Evolutionary conservation across 2,797 vertebrate species (phyloP), one percentile per base, ranked within the genome.

Genomic region (Poeciliopsis paucimaculata): DNA sequence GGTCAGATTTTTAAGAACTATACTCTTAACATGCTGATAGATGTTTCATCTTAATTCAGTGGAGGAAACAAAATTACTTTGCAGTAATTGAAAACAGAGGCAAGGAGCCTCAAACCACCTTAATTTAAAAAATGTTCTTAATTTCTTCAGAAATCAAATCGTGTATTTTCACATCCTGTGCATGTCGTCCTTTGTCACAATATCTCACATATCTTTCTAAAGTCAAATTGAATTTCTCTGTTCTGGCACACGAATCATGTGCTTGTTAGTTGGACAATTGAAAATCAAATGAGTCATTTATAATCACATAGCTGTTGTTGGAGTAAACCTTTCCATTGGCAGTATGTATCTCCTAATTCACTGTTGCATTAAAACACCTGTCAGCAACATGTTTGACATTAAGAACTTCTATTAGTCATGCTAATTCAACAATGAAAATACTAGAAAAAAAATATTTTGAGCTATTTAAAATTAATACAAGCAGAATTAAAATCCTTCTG

Each of bases 61-160:
- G 41, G 12, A 70, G 68, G 41, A 70, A 43, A n/a, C 41, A n/a
- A 70, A 43, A 43, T 45, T 45, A 43, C 11, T 70, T 45, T 45
- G n/a, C 12, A 70, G 39, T 70, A 70, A 70, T 70, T 70, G 39
- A 70, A 43, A 70, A 28, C 41, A 70, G 39, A 70, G 41, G 15
- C 11, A 43, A 15, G 39, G 39, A 43, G 23, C 39, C 12, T 70
- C 68, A 53, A 47, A 16, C 26, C 16, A 18, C n/a, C 8, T 18
- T 15, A 41, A 28, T n/a, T 68, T 31, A 51, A 77, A 66, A 66
- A 55, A 70, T 10, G 53, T 41, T 49, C 46, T 12, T 41, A 39
- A 39, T 51, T 68, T 36, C 12, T 47, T 49, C 31, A 68, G 20
- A 39, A 53, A n/a, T 49, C 31, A 16, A 34, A 39, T 66, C 23